These are phyloP conservation scores for Oxyscelio sp. DNA, from an alignment of 2,888 invertebrate species.

Conservation along the genomic window DNA sequence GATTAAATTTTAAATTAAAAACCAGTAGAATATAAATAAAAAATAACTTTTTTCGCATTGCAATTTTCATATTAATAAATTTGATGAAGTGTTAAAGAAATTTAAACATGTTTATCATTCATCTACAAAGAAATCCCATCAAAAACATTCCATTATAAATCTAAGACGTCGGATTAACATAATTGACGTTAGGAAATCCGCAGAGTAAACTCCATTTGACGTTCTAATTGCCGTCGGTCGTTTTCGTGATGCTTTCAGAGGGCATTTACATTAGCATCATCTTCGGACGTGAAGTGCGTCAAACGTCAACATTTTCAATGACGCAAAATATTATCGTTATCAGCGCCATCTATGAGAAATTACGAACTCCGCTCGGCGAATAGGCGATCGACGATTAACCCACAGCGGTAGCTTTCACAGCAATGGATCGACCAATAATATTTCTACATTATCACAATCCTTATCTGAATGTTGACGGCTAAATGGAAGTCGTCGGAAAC, in stretches of 20 bases:
- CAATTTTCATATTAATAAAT: too few species aligned
- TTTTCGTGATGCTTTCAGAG: conserved; percentile 8
- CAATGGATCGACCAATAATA: conserved; percentile 42
- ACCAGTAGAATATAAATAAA: too few species aligned
- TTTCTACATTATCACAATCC: conserved; percentile 50
- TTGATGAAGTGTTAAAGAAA: too few species aligned
- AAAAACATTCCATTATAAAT: too few species aligned
- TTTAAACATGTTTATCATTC: too few species aligned
- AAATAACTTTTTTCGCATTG: too few species aligned
- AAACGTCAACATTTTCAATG: not conserved
- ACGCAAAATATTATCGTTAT: not conserved
- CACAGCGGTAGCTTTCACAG: conserved; percentile 38
- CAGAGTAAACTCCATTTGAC: conserved; percentile 21
- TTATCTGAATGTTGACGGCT: conserved; percentile 37
- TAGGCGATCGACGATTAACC: conserved; percentile 31
- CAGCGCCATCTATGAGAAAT: conserved; percentile 25
- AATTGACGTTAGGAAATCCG: conserved; percentile 1
- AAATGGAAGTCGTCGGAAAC: conserved; percentile 79
- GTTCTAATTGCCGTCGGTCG: conserved; percentile 35
- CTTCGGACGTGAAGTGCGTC: not conserved
- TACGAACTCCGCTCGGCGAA: not conserved
- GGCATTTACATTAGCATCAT: conserved; percentile 33
- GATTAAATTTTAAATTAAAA: too few species aligned
- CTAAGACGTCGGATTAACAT: too few species aligned
- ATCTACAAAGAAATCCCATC: too few species aligned